phyloP scores from a whole-genome alignment of 1,140 invertebrate species.

The Thaumetopoea pityocampa region DNA sequence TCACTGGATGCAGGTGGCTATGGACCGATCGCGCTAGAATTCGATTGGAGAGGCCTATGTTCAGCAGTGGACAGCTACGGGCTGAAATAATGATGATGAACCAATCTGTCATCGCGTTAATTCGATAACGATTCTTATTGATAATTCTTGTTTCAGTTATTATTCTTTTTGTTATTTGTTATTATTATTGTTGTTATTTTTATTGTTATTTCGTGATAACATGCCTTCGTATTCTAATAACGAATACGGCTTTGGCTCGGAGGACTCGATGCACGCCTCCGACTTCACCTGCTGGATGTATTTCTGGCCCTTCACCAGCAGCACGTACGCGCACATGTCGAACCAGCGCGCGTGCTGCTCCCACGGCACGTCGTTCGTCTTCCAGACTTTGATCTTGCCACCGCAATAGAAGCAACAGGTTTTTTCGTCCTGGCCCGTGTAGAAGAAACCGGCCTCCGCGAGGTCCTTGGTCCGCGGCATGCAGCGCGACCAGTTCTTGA shows the following conservation, averaged over 20 bases:
- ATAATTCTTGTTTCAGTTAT: too few relatives aligned
- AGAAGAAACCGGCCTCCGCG: conserved; percentile 92
- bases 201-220: too few relatives aligned
- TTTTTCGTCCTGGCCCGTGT: conserved; percentile 88
- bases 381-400: conserved; percentile 91
- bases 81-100: too few relatives aligned
- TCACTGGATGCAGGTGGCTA: too few relatives aligned
- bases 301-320: conserved; percentile 83
- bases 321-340: conserved; percentile 84
- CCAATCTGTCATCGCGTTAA: too few relatives aligned
- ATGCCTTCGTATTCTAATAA: too few relatives aligned
- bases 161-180: too few relatives aligned
- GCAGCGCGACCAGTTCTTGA: conserved; percentile 83
- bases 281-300: conserved; percentile 75
- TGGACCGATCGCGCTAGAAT: too few relatives aligned
- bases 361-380: conserved; percentile 89
- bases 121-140: too few relatives aligned
- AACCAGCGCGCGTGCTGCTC: conserved; percentile 92
- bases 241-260: conserved; percentile 89
- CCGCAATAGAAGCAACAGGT: conserved; percentile 92
- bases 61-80: too few relatives aligned
- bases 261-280: conserved; percentile 79
- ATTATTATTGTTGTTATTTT: too few relatives aligned
- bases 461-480: conserved; percentile 86
- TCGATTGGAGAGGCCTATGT: too few relatives aligned